Conservation (phyloP, 2,797 vertebrate genomes). For the Xiphorhynchus erythropygius region DNA sequence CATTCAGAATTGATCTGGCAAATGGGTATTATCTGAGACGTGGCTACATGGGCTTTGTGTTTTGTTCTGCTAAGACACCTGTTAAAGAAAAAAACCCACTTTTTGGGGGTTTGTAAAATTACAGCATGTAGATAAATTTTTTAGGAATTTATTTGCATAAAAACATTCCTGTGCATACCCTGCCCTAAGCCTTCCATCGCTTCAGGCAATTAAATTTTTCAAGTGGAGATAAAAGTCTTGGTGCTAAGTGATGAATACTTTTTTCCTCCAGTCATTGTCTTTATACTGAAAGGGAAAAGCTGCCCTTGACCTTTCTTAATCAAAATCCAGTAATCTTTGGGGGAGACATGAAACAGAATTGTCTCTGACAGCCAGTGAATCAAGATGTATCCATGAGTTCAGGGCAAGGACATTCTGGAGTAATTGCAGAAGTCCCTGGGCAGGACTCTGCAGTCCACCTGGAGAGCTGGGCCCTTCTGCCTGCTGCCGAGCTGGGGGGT, state of each 20-base stretch:
- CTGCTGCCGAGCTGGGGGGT: not conserved
- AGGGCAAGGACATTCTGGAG: not conserved
- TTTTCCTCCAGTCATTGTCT: not conserved
- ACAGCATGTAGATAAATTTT: not conserved
- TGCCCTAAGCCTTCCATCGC: not conserved
- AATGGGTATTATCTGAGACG: not conserved
- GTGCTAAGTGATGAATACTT: constrained; percentile 2
- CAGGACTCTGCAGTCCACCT: not conserved
- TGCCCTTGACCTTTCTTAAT: constrained; percentile 47
- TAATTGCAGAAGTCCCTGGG: not conserved
- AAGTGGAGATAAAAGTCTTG: not conserved
- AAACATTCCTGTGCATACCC: not conserved
- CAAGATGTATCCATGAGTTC: not conserved
- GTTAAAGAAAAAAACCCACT: rapidly evolving
- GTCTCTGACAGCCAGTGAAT: constrained; percentile 34
- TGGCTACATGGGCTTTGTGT: not conserved
- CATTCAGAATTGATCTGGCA: constrained; percentile 6
- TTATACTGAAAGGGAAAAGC: not conserved
- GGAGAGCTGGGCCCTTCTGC: not conserved
- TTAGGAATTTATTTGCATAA: not conserved
- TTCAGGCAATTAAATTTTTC: constrained; percentile 19
- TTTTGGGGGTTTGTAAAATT: not conserved
- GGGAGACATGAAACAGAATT: not conserved
- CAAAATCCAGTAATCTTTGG: constrained; percentile 53
- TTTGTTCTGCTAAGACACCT: not conserved